Evolutionary conservation across 2,888 invertebrate genomes (phyloP), one percentile per base, ranked within the genome.

Genomic region (Anthophora plumipes): DNA sequence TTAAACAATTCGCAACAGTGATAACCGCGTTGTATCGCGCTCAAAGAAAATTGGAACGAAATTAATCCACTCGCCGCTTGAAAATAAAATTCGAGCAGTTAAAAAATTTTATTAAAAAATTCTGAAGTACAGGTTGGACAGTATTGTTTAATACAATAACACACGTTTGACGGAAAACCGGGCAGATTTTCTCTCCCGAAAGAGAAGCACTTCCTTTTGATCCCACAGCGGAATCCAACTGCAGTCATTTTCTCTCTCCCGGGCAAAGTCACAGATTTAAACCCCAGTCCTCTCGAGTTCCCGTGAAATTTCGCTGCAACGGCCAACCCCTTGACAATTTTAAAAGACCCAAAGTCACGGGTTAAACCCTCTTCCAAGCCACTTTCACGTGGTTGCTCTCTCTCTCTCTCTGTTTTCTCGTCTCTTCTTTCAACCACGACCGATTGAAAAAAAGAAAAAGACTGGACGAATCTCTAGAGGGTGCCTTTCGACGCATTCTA

Each of bases 271-370:
- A 25, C 41, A 3, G 25, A 31, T 43, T 54, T 4, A 67, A 67
- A 25, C 41, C n/a, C 12, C 12, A 0, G 0, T 25, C 5, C 20
- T 31, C 31, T 31, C 12, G 41, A 43, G n/a, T 0, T 31, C 14
- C 31, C 66, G 43, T 39, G 46, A 66, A 66, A 66, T 31, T n/a
- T 55, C 22, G 22, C 39, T 20, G 50, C 66, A 12, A 1, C 66
- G 6, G 8, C 54, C 54, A 17, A n/a, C 46, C 64, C 31, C 46
- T 66, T 9, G 55, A 55, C 46, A 41, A 63, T 76, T 77, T 31
- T 52, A 52, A 74, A 46, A 46, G 72, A 57, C 31, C 60, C 50
- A 48, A 57, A 67, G 75, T 54, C 66, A 39, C 31, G 66, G 75
- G 66, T 74, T 77, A 54, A 66, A 31, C 75, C 59, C 59, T 20